phyloP scores from a whole-genome alignment of 2,797 vertebrate genomes.

The Alauda arvensis region DNA sequence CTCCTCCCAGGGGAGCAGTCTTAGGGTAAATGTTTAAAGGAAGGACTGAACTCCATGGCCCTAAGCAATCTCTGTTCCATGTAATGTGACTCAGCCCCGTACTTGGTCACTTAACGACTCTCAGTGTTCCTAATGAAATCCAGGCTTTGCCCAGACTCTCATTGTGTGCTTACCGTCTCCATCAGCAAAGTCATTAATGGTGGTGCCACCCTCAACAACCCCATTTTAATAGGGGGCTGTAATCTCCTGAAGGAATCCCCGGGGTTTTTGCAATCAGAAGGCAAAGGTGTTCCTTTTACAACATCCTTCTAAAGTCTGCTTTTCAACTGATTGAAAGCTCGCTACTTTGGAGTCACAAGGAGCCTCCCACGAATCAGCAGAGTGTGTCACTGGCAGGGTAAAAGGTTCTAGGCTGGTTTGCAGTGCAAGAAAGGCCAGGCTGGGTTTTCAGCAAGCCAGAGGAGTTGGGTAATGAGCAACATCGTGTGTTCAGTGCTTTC shows the following conservation, averaged over 20 bases:
- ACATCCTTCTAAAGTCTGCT: neutral
- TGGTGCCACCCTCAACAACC: neutral
- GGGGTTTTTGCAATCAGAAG: neutral
- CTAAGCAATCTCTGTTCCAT: neutral
- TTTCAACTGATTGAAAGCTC: neutral
- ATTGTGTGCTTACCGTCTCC: neutral
- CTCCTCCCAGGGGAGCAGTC: neutral
- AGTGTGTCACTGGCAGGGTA: accelerated
- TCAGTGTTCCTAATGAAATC: neutral
- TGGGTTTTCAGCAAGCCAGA: neutral
- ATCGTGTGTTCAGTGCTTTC: neutral
- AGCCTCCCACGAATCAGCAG: neutral
- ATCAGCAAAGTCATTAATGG: neutral
- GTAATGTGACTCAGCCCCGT: neutral
- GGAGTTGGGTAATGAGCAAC: neutral
- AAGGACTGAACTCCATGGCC: neutral
- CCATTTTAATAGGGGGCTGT: neutral
- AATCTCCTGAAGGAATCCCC: neutral
- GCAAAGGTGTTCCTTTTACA: neutral
- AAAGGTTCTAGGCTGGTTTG: neutral
- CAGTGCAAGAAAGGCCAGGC: neutral
- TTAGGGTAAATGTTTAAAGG: neutral
- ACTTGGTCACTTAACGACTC: neutral
- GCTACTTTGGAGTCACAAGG: neutral
- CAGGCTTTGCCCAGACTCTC: neutral